Evolutionary conservation across 2,797 vertebrate genomes (phyloP), one percentile per base, ranked within the genome.

Genomic region (Halcyon badia): DNA sequence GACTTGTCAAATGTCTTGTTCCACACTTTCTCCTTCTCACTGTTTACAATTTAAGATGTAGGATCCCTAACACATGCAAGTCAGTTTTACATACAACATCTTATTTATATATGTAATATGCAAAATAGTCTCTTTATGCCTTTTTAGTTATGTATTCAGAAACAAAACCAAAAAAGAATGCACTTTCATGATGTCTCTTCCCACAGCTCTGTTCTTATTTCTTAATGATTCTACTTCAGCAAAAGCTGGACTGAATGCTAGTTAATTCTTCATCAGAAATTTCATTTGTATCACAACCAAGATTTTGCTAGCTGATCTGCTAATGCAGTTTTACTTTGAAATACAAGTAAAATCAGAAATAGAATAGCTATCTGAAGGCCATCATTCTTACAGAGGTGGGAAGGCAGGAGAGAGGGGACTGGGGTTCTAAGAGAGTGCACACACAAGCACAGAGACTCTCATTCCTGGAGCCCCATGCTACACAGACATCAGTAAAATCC

Each of bases 61-160:
- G 51, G 33, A 91, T 2, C 3, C 26, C 11, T 44, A 81, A 65
- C 22, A 22, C 6, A 30, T 6, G 4, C 1, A 0, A 0, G 21
- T 22, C 37, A 64, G 24, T 28, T 89, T 76, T 57, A 73, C 10
- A 48, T 12, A n/a, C 64, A 72, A 5, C 10, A 78, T 52, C 31
- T 93, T 77, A 51, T 31, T 90, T 83, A 64, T 22, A 26, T 17
- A n/a, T 7, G 6, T 21, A 76, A 87, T 46, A 76, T 6, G 37
- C 52, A 89, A 65, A 90, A 77, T 1, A 68, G 20, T 49, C 30
- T 56, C 41, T 66, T 71, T 25, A 51, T 18, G 30, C 13, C 20
- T 61, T 78, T 68, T 77, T 83, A n/a, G 49, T 16, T 72, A 15
- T 42, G 31, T 31, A 69, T 42, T 93, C 35, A 69, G 54, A 83